A percentile compares a stretch with the other conserved stretches of the same genome.
Conservation (phyloP, 2,797 vertebrate species). For the Poeciliopsis turneri region DNA sequence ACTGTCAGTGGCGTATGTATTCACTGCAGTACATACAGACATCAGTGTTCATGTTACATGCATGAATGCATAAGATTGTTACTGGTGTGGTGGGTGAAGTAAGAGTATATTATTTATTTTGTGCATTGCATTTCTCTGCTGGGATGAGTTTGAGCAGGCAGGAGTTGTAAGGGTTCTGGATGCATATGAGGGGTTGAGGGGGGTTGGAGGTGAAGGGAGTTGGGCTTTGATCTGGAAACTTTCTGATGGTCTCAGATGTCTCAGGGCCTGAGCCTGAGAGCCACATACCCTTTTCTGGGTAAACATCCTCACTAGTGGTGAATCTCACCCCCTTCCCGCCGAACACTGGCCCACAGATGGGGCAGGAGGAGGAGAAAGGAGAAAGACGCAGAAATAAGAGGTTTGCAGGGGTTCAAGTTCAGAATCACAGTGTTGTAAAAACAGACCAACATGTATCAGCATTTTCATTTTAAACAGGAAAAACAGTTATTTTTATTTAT, state of each 20-base stretch:
- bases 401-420: slow-evolving; percentile 44
- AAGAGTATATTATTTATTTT: slow-evolving; percentile 30
- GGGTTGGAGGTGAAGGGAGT: slow-evolving; percentile 52
- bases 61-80: slow-evolving; percentile 70
- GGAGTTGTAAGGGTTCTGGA: slow-evolving; percentile 46
- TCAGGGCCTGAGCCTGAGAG: slow-evolving; percentile 66
- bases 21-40: slow-evolving; percentile 69
- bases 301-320: slow-evolving; percentile 99
- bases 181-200: slow-evolving; percentile 61
- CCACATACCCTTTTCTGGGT: slow-evolving; percentile 99
- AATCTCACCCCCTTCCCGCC: slow-evolving; percentile 98
- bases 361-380: slow-evolving; percentile 61
- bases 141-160: slow-evolving; percentile 64
- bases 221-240: slow-evolving; percentile 63
- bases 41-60: slow-evolving; percentile 73
- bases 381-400: slow-evolving; percentile 68
- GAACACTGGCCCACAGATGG: slow-evolving; percentile 90
- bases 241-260: slow-evolving; percentile 60
- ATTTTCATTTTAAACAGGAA: neutral
- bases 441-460: slow-evolving; percentile 48
- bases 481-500: slow-evolving; percentile 7
- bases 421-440: slow-evolving; percentile 50
- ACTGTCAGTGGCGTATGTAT: slow-evolving; percentile 72
- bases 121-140: slow-evolving; percentile 62
- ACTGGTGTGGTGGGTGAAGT: slow-evolving; percentile 28